phyloP scores from a whole-genome alignment of 2,888 invertebrate genomes.

The Rhagonycha lutea region DNA sequence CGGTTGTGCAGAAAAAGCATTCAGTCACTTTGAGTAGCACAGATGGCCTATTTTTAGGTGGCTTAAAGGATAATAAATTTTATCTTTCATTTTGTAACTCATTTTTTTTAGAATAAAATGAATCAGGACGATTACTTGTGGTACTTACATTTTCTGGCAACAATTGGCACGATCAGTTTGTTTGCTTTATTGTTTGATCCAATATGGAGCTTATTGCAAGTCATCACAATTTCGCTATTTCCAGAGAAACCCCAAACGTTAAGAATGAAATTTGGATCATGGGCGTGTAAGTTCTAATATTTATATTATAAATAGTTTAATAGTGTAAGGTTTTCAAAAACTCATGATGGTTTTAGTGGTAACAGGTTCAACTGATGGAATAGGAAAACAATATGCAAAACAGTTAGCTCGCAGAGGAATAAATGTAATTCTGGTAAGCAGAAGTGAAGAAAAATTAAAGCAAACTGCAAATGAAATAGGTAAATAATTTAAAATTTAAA shows the following conservation, averaged over 20 bases:
- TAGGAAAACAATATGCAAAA: slow-evolving; percentile 84
- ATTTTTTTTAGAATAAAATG: slow-evolving; percentile 13
- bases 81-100: too few relatives aligned
- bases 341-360: slow-evolving; percentile 66
- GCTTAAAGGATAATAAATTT: too few relatives aligned
- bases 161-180: slow-evolving; percentile 60
- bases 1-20: too few relatives aligned
- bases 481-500: slow-evolving; percentile 42
- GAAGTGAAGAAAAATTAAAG: slow-evolving; percentile 73
- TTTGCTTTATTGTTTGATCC: slow-evolving; percentile 61
- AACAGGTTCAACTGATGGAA: slow-evolving; percentile 89
- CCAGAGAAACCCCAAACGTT: slow-evolving; percentile 65
- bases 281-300: slow-evolving; percentile 75
- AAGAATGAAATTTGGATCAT: slow-evolving; percentile 74
- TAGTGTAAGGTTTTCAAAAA: neutral
- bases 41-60: too few relatives aligned
- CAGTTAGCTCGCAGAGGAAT: slow-evolving; percentile 78
- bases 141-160: slow-evolving; percentile 45
- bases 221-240: slow-evolving; percentile 64
- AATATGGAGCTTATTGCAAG: slow-evolving; percentile 64
- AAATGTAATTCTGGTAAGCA: slow-evolving; percentile 80
- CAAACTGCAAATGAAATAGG: slow-evolving; percentile 75
- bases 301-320: neutral
- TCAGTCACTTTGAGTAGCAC: too few relatives aligned
- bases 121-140: neutral